A percentile compares a stretch with the other conserved stretches of the same genome.
phyloP scores from a whole-genome alignment of 2,888 invertebrate species.

The Lysandra bellargus region DNA sequence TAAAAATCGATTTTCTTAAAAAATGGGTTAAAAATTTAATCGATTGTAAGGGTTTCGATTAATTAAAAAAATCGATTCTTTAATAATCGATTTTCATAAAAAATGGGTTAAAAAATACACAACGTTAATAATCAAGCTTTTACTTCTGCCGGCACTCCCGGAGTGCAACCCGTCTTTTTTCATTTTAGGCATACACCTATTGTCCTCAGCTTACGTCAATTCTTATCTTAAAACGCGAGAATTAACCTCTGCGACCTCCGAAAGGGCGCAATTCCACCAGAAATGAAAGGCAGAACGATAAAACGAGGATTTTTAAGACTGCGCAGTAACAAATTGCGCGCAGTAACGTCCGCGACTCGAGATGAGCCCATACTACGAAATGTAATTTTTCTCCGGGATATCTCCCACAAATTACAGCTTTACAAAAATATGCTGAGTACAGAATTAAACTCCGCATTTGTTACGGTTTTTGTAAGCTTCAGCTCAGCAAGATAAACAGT shows the following conservation, averaged over 20 bases:
- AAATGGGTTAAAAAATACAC: too few species aligned
- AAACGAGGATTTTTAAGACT: constrained; percentile 77
- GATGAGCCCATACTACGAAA: constrained; percentile 61
- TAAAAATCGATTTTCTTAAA: too few species aligned
- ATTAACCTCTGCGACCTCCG: constrained; percentile 51
- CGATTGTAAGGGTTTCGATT: too few species aligned
- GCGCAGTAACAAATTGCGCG: constrained; percentile 74
- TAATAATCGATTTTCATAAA: too few species aligned
- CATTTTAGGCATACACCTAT: neutral
- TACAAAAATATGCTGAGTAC: constrained; percentile 30
- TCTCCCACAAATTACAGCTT: constrained; percentile 23
- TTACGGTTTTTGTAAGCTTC: constrained; percentile 15
- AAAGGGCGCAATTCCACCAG: constrained; percentile 60
- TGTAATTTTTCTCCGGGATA: constrained; percentile 34
- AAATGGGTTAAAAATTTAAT: too few species aligned
- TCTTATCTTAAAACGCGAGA: constrained; percentile 30
- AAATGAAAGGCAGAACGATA: constrained; percentile 72
- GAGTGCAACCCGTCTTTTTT: neutral
- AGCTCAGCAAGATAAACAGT: constrained; percentile 16
- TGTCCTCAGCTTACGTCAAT: constrained; percentile 4
- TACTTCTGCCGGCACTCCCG: too few species aligned
- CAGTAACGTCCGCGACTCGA: constrained; percentile 60
- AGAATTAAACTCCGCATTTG: constrained; percentile 21
- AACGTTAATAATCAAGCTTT: too few species aligned
- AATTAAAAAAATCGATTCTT: too few species aligned